phyloP scores from a whole-genome alignment of 2,888 invertebrate species.

The Synergus laeviventris region DNA sequence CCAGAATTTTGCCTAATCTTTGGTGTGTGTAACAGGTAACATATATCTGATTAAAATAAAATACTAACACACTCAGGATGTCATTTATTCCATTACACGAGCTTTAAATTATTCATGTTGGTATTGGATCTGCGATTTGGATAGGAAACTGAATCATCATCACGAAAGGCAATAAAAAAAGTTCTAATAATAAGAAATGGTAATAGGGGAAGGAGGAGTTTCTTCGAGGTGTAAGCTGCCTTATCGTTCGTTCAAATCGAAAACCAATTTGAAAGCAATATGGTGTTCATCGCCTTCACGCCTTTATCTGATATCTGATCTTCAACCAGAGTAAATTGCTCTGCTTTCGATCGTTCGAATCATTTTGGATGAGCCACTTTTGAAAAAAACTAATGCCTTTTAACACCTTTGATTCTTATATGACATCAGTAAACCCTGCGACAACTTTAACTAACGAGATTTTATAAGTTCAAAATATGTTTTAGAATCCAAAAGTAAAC shows the following conservation, averaged over 20 bases:
- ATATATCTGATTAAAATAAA: background rate
- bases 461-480: background rate
- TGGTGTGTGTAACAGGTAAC: no score
- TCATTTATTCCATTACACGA: background rate
- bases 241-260: conserved; percentile 71
- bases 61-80: background rate
- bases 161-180: conserved; percentile 31
- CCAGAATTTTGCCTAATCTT: no score
- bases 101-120: background rate
- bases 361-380: background rate
- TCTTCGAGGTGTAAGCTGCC: conserved; percentile 48
- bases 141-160: conserved; percentile 24
- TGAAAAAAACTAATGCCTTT: background rate
- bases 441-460: background rate
- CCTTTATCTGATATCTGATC: conserved; percentile 66
- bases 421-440: background rate
- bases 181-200: conserved; percentile 53
- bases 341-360: background rate
- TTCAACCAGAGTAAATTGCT: conserved; percentile 54
- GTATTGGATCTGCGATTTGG: background rate
- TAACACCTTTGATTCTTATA: background rate
- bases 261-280: conserved; percentile 75
- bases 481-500: background rate
- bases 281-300: conserved; percentile 67
- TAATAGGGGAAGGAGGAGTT: conserved; percentile 36